These are phyloP conservation scores for Morone saxatilis DNA, from an alignment of 2,113 vertebrate species.

Conservation along the genomic window DNA sequence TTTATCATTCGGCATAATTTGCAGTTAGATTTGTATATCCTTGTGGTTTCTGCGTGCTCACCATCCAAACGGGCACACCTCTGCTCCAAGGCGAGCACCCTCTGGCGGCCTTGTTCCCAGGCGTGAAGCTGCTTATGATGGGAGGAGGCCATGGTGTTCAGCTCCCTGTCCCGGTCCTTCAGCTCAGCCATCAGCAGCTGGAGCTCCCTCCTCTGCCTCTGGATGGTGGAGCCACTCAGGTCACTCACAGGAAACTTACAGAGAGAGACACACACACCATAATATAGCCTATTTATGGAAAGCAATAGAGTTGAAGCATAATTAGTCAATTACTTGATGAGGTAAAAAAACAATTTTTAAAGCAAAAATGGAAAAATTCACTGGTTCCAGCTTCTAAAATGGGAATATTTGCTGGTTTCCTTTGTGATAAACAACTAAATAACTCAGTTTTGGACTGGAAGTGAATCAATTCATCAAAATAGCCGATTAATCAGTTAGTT, in stretches of 20 bases:
- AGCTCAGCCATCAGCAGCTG: constrained; percentile 72
- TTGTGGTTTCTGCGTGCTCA: constrained; percentile 32
- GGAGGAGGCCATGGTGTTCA: constrained; percentile 64
- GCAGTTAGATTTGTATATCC: too few relatives aligned
- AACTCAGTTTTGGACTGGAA: too few relatives aligned
- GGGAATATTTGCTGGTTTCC: too few relatives aligned
- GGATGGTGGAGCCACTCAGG: constrained; percentile 50
- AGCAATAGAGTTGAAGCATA: background rate
- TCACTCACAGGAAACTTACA: constrained; percentile 43
- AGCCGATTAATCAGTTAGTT: too few relatives aligned
- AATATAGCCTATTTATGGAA: background rate
- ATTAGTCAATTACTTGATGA: too few relatives aligned
- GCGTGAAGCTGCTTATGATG: constrained; percentile 56
- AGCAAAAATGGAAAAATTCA: too few relatives aligned
- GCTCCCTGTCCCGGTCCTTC: constrained; percentile 72
- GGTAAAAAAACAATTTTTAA: too few relatives aligned
- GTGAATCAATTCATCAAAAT: too few relatives aligned
- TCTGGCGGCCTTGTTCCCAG: constrained; percentile 66
- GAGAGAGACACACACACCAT: background rate
- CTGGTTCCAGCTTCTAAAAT: too few relatives aligned
- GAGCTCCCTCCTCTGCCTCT: constrained; percentile 67
- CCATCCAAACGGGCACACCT: constrained; percentile 51
- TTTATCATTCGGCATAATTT: too few relatives aligned
- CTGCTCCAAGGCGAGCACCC: constrained; percentile 50
- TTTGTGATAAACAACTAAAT: too few relatives aligned